These are phyloP conservation scores for Acanthis flammea DNA, from an alignment of 2,797 vertebrate species.

Conservation along the genomic window DNA sequence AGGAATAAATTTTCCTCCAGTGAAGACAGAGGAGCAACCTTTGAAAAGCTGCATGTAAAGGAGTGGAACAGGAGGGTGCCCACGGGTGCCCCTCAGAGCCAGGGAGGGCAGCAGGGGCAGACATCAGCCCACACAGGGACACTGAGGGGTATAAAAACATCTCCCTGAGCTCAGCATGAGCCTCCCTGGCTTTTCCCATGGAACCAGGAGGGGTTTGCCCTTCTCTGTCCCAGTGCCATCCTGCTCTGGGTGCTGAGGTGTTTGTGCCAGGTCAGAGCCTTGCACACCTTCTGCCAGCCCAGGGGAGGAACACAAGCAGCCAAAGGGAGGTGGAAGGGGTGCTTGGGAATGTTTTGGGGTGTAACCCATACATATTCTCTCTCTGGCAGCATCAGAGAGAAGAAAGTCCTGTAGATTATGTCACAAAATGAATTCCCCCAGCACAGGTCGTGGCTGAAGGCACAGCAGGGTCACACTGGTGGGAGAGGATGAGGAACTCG, in stretches of 20 bases:
- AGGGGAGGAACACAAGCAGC: fast-evolving
- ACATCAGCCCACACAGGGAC: fast-evolving
- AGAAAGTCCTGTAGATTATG: fast-evolving
- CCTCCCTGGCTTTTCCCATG: fast-evolving
- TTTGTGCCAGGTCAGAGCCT: fast-evolving
- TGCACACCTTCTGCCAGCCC: fast-evolving
- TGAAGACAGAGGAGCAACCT: neutral
- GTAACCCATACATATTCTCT: fast-evolving
- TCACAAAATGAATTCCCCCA: neutral
- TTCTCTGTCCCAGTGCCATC: neutral
- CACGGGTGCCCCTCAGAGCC: neutral
- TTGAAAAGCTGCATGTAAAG: fast-evolving
- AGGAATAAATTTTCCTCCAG: neutral
- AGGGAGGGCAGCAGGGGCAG: neutral
- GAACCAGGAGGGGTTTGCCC: neutral
- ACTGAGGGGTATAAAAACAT: fast-evolving
- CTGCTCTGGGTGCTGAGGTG: neutral
- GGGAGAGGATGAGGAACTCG: neutral
- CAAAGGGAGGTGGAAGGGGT: fast-evolving
- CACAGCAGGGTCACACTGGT: fast-evolving
- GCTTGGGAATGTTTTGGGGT: fast-evolving
- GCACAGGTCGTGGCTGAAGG: fast-evolving
- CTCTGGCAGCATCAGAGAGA: neutral
- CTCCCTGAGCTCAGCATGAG: fast-evolving
- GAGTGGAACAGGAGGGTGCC: neutral